Conservation (phyloP, 2,113 vertebrate species). For the Zapornia atra region DNA sequence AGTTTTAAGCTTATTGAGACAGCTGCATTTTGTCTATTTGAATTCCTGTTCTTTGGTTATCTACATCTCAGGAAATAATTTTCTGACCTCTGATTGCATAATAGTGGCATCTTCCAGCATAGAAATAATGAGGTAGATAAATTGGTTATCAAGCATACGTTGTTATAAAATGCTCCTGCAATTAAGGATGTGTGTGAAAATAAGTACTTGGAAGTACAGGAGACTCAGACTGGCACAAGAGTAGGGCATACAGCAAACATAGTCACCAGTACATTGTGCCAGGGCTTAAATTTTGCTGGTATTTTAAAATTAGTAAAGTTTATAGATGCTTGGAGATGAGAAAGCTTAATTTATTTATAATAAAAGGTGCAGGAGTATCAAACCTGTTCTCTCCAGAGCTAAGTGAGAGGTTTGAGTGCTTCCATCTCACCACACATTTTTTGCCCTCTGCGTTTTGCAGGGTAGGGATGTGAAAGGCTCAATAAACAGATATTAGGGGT, state of each 20-base stretch:
- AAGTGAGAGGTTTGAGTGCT: background rate
- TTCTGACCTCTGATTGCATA: background rate
- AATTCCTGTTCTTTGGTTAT: background rate
- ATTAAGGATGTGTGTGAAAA: background rate
- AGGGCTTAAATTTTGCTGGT: background rate
- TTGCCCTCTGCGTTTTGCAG: accelerated
- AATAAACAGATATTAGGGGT: background rate
- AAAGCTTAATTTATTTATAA: background rate
- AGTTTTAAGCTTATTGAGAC: background rate
- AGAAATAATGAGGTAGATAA: background rate
- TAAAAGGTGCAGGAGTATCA: background rate
- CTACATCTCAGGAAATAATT: background rate
- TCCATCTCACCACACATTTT: background rate
- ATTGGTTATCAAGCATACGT: background rate
- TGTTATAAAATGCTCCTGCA: background rate
- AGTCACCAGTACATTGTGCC: background rate
- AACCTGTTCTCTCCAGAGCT: background rate
- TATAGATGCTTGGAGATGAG: background rate
- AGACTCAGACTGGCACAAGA: background rate
- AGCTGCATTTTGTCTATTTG: background rate
- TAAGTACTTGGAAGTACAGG: background rate
- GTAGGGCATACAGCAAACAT: too few relatives aligned
- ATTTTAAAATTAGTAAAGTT: background rate
- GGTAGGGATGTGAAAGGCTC: background rate
- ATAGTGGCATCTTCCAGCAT: background rate